These are phyloP conservation scores for Cyanocitta stelleri DNA, from an alignment of 2,113 vertebrate genomes.

Conservation along the genomic window DNA sequence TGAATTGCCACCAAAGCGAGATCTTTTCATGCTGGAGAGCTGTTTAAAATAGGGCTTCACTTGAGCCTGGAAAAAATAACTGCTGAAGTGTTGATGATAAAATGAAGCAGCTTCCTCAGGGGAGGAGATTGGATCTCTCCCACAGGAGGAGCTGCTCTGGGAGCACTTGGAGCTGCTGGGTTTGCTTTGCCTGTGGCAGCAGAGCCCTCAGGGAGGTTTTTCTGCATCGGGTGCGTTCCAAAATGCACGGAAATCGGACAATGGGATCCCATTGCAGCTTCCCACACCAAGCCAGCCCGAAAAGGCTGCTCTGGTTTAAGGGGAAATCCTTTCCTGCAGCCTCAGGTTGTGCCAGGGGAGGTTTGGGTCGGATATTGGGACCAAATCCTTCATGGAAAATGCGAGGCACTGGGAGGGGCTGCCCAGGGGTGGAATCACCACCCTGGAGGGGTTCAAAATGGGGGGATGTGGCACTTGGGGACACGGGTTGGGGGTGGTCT, in stretches of 20 bases:
- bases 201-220: background rate
- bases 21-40: background rate
- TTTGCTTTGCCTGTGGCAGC: background rate
- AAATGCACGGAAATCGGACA: background rate
- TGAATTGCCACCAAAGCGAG: background rate
- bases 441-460: too few relatives aligned
- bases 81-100: background rate
- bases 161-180: background rate
- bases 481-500: background rate
- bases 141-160: background rate
- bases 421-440: background rate
- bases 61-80: background rate
- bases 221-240: accelerated
- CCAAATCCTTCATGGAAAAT: background rate
- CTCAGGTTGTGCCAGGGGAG: background rate
- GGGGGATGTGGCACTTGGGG: background rate
- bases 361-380: background rate
- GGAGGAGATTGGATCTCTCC: background rate
- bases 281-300: background rate
- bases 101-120: background rate
- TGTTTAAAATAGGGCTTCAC: conserved; percentile 4
- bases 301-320: too few relatives aligned
- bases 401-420: background rate
- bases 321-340: background rate
- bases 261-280: background rate